Evolutionary conservation across 92 coral and sea anemone genomes (phyloP).

Genomic region (Galaxea fascicularis): DNA sequence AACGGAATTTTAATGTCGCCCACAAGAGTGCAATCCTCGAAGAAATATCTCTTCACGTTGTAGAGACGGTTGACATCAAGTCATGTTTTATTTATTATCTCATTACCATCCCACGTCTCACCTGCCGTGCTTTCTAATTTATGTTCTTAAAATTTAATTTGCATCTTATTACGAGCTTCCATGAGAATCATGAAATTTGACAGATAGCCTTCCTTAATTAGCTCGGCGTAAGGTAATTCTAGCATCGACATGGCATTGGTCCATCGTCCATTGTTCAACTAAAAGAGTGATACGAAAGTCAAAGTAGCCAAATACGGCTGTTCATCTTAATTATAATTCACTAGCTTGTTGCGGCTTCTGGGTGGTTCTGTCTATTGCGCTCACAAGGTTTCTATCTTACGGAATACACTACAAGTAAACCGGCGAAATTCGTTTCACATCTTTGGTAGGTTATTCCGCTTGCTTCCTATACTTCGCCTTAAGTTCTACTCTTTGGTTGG

Average conservation of each 20-base stretch:
- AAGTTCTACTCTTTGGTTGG: not conserved
- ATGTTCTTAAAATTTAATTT: slow-evolving; percentile 24
- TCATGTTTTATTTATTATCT: slow-evolving; percentile 24
- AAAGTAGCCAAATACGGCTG: slow-evolving; percentile 8
- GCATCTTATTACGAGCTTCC: not conserved
- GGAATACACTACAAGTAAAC: not conserved
- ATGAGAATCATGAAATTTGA: not conserved
- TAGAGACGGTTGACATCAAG: not conserved
- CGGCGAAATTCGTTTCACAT: not conserved
- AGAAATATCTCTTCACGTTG: not conserved
- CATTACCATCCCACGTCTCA: slow-evolving; percentile 1
- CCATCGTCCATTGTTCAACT: slow-evolving; percentile 13
- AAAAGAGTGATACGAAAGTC: slow-evolving; percentile 23
- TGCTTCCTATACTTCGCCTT: not conserved
- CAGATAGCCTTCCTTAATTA: slow-evolving; percentile 16
- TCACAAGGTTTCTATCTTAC: not conserved
- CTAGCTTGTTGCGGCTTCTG: not conserved
- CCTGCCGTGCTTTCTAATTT: slow-evolving; percentile 9
- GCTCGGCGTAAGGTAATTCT: not conserved
- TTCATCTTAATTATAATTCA: slow-evolving; percentile 22
- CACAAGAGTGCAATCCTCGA: not conserved
- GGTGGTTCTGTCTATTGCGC: slow-evolving; percentile 14
- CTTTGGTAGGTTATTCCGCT: slow-evolving; percentile 23
- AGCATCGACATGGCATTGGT: slow-evolving; percentile 18
- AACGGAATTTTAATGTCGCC: not conserved